phyloP scores from a whole-genome alignment of 2,113 vertebrate genomes.

The Alectura lathami region DNA sequence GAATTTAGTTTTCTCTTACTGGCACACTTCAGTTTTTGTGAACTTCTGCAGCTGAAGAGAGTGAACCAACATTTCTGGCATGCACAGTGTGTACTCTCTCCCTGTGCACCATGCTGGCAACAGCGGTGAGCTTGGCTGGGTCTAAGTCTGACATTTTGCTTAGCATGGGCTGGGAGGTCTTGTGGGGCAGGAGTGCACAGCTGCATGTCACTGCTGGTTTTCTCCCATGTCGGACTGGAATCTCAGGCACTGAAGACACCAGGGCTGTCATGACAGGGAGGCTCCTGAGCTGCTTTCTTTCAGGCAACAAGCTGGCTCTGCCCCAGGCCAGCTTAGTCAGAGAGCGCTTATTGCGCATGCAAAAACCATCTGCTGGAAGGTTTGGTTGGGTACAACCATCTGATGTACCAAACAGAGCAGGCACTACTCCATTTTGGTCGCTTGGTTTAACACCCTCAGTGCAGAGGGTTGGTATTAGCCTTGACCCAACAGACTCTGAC shows the following conservation, averaged over 20 bases:
- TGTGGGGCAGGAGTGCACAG: not conserved
- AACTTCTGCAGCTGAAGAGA: conserved; percentile 3
- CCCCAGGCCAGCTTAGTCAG: not conserved
- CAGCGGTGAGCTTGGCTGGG: not conserved
- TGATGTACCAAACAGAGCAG: not conserved
- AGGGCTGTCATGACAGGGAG: not conserved
- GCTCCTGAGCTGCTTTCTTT: not conserved
- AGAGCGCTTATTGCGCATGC: not conserved
- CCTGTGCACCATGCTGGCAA: not conserved
- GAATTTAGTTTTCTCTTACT: not conserved
- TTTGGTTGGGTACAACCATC: too few species aligned
- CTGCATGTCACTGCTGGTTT: not conserved
- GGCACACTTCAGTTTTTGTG: not conserved
- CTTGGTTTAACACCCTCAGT: not conserved
- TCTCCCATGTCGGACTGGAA: not conserved
- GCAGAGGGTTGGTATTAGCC: not conserved
- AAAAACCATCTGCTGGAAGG: not conserved
- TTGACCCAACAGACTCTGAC: not conserved
- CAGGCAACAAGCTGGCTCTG: not conserved
- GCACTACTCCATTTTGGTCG: not conserved
- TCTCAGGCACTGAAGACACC: not conserved
- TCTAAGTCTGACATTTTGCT: not conserved
- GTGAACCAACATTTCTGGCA: not conserved
- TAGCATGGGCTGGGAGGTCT: not conserved
- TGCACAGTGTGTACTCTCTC: not conserved